phyloP scores from a whole-genome alignment of 2,888 invertebrate species.

The Philonicus albiceps region DNA sequence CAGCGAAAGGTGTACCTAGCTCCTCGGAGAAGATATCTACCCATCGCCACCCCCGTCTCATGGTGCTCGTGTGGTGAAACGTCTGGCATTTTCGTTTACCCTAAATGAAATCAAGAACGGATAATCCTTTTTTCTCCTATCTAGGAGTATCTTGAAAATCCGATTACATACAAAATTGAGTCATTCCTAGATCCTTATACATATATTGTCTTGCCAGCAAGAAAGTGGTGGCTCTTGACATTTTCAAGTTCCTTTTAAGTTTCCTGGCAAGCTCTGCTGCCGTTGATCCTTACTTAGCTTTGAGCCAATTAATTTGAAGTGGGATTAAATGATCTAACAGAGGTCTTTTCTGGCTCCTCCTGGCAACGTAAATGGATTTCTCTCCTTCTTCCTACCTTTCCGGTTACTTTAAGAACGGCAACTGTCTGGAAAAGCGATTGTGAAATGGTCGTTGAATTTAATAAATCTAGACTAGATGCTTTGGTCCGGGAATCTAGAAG shows the following conservation, averaged over 20 bases:
- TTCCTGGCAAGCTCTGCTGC: not conserved
- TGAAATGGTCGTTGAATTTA: not conserved
- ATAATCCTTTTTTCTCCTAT: constrained; percentile 25
- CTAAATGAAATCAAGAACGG: constrained; percentile 24
- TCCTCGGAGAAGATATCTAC: not conserved
- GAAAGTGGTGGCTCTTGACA: constrained; percentile 20
- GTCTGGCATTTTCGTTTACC: constrained; percentile 27
- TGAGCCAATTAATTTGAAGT: constrained; percentile 28
- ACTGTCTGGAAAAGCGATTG: not conserved
- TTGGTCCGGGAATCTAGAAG: not conserved
- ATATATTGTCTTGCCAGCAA: constrained; percentile 8
- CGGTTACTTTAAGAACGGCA: not conserved
- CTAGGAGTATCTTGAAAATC: constrained; percentile 23
- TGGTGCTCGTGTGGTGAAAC: constrained; percentile 1
- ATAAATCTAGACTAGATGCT: not conserved
- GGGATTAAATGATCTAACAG: constrained; percentile 24
- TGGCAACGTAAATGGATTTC: constrained; percentile 1
- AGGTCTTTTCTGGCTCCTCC: not conserved
- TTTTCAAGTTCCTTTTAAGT: constrained; percentile 14
- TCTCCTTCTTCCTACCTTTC: not conserved
- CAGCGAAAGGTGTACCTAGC: not conserved
- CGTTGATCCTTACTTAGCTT: not conserved
- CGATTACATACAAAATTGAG: constrained; percentile 34
- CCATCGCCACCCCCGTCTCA: not conserved
- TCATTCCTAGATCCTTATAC: constrained; percentile 17